A percentile compares a stretch with the other conserved stretches of the same genome.
These are phyloP conservation scores for Crotalus tigris DNA, from an alignment of 2,113 vertebrate genomes.

Conservation along the genomic window DNA sequence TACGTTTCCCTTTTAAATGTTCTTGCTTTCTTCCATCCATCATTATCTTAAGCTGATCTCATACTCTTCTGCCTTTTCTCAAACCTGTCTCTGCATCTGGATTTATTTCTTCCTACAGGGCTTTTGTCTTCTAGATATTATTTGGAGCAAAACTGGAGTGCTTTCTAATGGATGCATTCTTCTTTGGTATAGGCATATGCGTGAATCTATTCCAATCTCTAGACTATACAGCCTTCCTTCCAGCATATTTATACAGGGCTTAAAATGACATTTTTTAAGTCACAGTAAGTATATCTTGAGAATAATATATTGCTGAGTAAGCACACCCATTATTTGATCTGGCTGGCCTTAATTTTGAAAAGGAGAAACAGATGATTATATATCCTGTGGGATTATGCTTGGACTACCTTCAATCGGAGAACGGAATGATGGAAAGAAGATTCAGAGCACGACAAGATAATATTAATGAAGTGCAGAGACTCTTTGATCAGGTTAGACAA, in stretches of 20 bases:
- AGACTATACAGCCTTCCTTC: neutral
- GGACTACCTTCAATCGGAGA: slow-evolving; percentile 20
- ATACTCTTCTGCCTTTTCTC: neutral
- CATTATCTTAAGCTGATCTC: neutral
- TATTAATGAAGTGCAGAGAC: slow-evolving; percentile 37
- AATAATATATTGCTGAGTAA: neutral
- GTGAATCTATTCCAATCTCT: neutral
- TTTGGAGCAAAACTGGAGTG: neutral
- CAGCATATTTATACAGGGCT: neutral
- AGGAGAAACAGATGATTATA: neutral
- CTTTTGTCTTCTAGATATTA: neutral
- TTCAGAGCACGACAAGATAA: slow-evolving; percentile 4
- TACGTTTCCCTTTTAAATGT: neutral
- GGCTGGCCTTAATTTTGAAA: neutral
- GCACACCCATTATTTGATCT: neutral
- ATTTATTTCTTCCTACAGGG: neutral
- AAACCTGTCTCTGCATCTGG: neutral
- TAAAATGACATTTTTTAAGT: neutral
- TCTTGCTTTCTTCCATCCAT: neutral
- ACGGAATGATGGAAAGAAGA: slow-evolving; percentile 21
- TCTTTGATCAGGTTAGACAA: slow-evolving; percentile 41
- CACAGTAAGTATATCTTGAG: neutral
- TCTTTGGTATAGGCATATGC: neutral
- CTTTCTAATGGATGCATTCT: neutral
- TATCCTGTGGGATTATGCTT: slow-evolving; percentile 1